Evolutionary conservation across 1,140 invertebrate species (phyloP).

Genomic region (Atta cephalotes): DNA sequence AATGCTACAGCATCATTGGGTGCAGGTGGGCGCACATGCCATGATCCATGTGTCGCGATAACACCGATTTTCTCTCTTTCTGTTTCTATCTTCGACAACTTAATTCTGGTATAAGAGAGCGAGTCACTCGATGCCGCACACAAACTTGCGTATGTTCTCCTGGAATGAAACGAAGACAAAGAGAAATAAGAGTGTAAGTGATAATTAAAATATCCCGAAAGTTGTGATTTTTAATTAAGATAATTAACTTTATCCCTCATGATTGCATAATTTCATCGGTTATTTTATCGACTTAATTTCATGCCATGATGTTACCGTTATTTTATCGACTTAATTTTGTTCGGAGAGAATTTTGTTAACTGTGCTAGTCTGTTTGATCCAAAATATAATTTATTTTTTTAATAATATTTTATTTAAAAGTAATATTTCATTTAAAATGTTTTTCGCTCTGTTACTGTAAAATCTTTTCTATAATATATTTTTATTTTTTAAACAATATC

Average conservation of each 20-base stretch:
- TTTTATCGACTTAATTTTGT: neutral
- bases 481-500: too few species aligned
- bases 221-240: constrained; percentile 5
- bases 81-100: constrained; percentile 81
- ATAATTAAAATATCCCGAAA: neutral
- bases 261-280: neutral
- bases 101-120: constrained; percentile 75
- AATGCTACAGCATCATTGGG: constrained; percentile 34
- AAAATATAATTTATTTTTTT: too few species aligned
- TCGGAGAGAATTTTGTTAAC: neutral
- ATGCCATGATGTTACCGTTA: too few species aligned
- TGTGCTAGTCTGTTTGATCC: too few species aligned
- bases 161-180: neutral
- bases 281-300: too few species aligned
- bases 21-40: constrained; percentile 79
- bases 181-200: neutral
- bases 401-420: too few species aligned
- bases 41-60: constrained; percentile 81
- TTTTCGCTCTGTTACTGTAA: too few species aligned
- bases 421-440: too few species aligned
- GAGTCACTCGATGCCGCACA: constrained; percentile 8
- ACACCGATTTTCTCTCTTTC: constrained; percentile 69
- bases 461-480: too few species aligned
- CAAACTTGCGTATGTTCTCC: neutral
- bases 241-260: neutral